Percentiles rank a stretch among this genome's conserved stretches.
These are phyloP conservation scores for Mythimna lalbum DNA, from an alignment of 2,888 invertebrate species.

Conservation along the genomic window DNA sequence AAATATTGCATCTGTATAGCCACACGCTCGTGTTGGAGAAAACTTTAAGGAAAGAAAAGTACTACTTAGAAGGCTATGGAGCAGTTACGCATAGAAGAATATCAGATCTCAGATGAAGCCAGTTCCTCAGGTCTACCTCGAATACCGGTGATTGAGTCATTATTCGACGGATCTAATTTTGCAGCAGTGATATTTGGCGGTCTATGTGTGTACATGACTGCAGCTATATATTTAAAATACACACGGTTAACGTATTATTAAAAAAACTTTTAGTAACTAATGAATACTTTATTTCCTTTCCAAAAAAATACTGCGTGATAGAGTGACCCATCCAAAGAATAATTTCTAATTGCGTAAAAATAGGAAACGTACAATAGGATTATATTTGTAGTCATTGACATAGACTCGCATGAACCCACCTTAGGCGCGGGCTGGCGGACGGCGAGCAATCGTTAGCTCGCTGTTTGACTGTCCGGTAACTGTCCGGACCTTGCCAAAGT, in stretches of 20 bases:
- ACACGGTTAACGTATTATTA: constrained; percentile 18
- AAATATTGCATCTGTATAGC: constrained; percentile 27
- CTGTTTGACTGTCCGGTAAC: too few species aligned
- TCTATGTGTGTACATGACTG: constrained; percentile 30
- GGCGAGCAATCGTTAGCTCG: too few species aligned
- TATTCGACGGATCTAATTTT: constrained; percentile 21
- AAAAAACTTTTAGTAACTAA: background rate
- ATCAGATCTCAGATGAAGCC: background rate
- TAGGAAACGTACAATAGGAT: too few species aligned
- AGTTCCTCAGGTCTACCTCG: background rate
- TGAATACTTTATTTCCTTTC: background rate
- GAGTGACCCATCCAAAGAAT: background rate
- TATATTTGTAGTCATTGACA: too few species aligned
- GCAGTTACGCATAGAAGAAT: background rate
- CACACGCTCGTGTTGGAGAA: background rate
- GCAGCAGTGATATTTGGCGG: constrained; percentile 19
- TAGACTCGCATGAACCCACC: too few species aligned
- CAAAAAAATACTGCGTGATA: background rate
- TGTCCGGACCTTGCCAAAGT: too few species aligned
- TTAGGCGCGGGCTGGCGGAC: too few species aligned
- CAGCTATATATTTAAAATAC: constrained; percentile 14
- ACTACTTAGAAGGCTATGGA: background rate
- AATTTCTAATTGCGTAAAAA: background rate
- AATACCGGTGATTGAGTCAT: constrained; percentile 7
- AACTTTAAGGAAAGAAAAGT: background rate